Percentiles rank a stretch among this genome's conserved stretches.
These are phyloP conservation scores for Orthonevra nobilis DNA, from an alignment of 2,888 invertebrate genomes.

Conservation along the genomic window DNA sequence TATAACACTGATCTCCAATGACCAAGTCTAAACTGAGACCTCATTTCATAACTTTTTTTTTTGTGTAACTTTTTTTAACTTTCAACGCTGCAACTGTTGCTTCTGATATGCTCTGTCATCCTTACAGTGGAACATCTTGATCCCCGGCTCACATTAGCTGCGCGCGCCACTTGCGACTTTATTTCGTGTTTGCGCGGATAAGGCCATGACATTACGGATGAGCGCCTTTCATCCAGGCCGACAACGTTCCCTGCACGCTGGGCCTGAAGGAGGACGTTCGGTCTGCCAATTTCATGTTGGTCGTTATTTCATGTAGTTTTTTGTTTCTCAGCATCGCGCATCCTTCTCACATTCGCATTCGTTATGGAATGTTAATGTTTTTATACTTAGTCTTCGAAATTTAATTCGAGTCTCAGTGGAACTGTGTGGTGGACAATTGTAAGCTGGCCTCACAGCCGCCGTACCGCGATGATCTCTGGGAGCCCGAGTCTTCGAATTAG, in stretches of 20 bases:
- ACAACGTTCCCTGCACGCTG: conserved; percentile 24
- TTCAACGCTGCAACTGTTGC: conserved; percentile 43
- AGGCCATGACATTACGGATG: conserved; percentile 66
- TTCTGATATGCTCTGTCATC: conserved; percentile 63
- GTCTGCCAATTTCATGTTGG: conserved; percentile 64
- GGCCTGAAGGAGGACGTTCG: conserved; percentile 33
- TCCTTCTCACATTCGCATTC: conserved; percentile 39
- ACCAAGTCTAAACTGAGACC: conserved; percentile 37
- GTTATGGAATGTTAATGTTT: conserved; percentile 68
- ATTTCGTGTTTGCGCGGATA: conserved; percentile 52
- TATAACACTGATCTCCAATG: conserved; percentile 53
- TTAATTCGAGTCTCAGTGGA: conserved; percentile 66
- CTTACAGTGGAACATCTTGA: conserved; percentile 51
- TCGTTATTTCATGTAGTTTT: conserved; percentile 41
- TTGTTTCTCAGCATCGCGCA: conserved; percentile 21
- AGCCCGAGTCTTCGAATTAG: conserved; percentile 46
- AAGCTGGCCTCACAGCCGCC: conserved; percentile 6
- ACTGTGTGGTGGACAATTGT: conserved; percentile 43
- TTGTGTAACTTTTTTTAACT: background rate
- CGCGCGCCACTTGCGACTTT: conserved; percentile 60
- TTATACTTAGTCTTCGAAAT: conserved; percentile 49
- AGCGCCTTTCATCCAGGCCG: conserved; percentile 67
- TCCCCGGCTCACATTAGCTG: conserved; percentile 59
- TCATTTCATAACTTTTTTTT: conserved; percentile 4
- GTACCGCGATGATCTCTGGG: conserved; percentile 27